phyloP scores from a whole-genome alignment of 2,888 invertebrate genomes.

The Tiliacea aurago region DNA sequence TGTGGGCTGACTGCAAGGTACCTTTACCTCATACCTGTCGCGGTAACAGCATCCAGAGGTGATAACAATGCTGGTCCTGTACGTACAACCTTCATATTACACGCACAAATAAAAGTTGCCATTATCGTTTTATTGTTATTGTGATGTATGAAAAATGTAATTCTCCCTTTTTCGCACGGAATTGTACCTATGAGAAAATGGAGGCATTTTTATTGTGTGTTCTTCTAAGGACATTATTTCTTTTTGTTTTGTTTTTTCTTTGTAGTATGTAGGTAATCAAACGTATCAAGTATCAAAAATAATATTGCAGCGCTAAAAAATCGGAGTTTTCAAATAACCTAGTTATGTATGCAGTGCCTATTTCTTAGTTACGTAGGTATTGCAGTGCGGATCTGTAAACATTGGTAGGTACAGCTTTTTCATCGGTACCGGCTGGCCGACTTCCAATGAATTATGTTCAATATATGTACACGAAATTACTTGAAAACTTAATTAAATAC shows the following conservation, averaged over 20 bases:
- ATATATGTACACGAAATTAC: slow-evolving; percentile 41
- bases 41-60: slow-evolving; percentile 53
- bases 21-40: slow-evolving; percentile 34
- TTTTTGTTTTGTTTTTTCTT: slow-evolving; percentile 42
- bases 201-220: slow-evolving; percentile 64
- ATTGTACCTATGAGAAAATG: slow-evolving; percentile 68
- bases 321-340: slow-evolving; percentile 12
- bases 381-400: slow-evolving; percentile 40
- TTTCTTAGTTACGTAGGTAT: slow-evolving; percentile 22
- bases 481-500: slow-evolving; percentile 60
- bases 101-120: slow-evolving; percentile 62
- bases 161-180: slow-evolving; percentile 61
- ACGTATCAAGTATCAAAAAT: slow-evolving; percentile 32
- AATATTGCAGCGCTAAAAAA: background rate
- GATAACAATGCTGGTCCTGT: slow-evolving; percentile 54
- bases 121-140: slow-evolving; percentile 70
- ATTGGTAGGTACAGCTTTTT: slow-evolving; percentile 29
- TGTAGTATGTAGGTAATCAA: slow-evolving; percentile 30
- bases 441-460: slow-evolving; percentile 67
- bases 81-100: slow-evolving; percentile 55
- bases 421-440: slow-evolving; percentile 31
- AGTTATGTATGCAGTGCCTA: slow-evolving; percentile 3
- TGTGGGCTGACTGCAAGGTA: slow-evolving; percentile 32
- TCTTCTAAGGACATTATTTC: slow-evolving; percentile 54
- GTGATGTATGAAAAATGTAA: slow-evolving; percentile 70